Conservation (phyloP, 2,888 invertebrate genomes). For the Brachylomia viminalis region DNA sequence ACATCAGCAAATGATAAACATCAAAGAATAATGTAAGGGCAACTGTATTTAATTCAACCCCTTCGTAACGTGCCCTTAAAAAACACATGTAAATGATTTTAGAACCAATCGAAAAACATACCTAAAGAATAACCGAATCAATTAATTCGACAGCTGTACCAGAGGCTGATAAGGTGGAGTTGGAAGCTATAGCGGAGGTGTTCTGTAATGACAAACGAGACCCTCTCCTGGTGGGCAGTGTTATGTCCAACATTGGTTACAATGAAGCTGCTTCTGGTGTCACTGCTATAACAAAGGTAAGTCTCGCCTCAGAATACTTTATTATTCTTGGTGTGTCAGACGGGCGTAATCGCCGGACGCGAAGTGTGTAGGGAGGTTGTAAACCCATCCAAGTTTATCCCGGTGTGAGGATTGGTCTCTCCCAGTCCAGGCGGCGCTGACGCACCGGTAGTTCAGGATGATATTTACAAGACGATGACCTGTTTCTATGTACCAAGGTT, state of each 20-base stretch:
- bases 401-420: too few relatives aligned
- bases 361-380: too few relatives aligned
- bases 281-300: slow-evolving; percentile 90
- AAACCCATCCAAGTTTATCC: too few relatives aligned
- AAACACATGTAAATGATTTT: neutral
- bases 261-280: slow-evolving; percentile 82
- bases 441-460: too few relatives aligned
- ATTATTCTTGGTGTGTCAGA: too few relatives aligned
- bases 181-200: slow-evolving; percentile 90
- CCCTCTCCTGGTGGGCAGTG: slow-evolving; percentile 89
- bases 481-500: too few relatives aligned
- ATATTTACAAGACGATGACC: too few relatives aligned
- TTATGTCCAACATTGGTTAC: slow-evolving; percentile 82
- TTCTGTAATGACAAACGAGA: slow-evolving; percentile 87
- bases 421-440: too few relatives aligned
- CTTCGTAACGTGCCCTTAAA: neutral
- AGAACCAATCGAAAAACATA: neutral
- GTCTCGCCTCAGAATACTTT: neutral
- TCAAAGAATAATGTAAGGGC: neutral
- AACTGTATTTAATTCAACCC: neutral
- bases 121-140: neutral
- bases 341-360: too few relatives aligned
- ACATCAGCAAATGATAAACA: neutral
- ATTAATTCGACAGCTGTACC: slow-evolving; percentile 78
- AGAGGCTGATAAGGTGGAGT: slow-evolving; percentile 91